Evolutionary conservation across 92 coral and sea anemone species (phyloP).

Genomic region (Epizoanthus fatuus): DNA sequence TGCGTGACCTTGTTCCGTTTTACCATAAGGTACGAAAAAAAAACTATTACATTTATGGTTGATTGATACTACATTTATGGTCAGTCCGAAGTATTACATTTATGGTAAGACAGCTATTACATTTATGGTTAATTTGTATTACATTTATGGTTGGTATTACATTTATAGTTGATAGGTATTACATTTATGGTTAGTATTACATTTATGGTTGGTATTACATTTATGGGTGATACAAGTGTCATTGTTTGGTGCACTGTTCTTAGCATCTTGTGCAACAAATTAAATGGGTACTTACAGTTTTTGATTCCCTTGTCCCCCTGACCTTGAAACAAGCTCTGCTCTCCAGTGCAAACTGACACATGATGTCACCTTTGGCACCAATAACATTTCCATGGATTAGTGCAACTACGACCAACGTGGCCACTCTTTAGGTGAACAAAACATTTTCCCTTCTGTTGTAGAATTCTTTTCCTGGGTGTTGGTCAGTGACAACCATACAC

Average conservation of each 20-base stretch:
- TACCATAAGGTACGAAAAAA: no score
- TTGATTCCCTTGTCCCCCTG: background rate
- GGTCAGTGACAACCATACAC: conserved; percentile 30
- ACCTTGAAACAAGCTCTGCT: background rate
- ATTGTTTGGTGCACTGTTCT: background rate
- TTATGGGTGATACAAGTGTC: no score
- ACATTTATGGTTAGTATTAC: no score
- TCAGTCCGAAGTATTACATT: no score
- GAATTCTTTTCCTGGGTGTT: conserved; percentile 2
- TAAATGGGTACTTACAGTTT: conserved; percentile 20
- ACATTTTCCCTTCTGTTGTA: conserved; percentile 38
- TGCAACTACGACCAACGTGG: background rate
- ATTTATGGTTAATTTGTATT: no score
- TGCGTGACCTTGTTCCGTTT: no score
- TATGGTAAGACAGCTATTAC: no score
- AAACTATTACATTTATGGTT: no score
- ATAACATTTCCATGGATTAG: conserved; percentile 5
- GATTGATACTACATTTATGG: no score
- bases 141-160: no score
- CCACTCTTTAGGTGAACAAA: conserved; percentile 5
- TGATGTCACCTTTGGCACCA: conserved; percentile 24
- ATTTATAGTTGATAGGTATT: no score
- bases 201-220: no score
- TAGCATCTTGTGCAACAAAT: conserved; percentile 3
- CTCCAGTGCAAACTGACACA: conserved; percentile 1